Conservation (phyloP, 2,113 vertebrate species). For the Donacobius atricapilla region DNA sequence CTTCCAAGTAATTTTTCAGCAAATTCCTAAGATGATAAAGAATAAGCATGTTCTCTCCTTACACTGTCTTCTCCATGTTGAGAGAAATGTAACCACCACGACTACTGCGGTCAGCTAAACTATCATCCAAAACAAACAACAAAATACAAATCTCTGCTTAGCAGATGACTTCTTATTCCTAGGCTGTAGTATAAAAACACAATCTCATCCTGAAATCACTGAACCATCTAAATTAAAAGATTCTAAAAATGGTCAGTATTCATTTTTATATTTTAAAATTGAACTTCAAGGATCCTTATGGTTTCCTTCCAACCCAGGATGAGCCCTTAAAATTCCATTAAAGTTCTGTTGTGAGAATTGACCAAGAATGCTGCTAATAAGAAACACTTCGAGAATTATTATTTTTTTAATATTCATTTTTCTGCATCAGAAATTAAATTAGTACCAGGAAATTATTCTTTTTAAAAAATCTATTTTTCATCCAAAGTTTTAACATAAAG, state of each 20-base stretch:
- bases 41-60: neutral
- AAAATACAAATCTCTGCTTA: neutral
- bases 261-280: neutral
- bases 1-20: neutral
- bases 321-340: neutral
- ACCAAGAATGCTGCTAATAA: neutral
- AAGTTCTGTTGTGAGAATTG: neutral
- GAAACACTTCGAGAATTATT: neutral
- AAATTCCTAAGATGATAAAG: neutral
- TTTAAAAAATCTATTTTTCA: neutral
- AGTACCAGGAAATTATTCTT: neutral
- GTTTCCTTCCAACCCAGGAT: too few relatives aligned
- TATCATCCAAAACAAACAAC: neutral
- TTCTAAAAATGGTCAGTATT: neutral
- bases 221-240: neutral
- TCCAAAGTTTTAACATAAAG: neutral
- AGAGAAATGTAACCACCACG: neutral
- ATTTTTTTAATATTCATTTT: neutral
- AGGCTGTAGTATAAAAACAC: neutral
- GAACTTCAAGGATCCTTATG: neutral
- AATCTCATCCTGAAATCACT: neutral
- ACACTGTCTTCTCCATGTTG: neutral
- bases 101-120: neutral
- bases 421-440: neutral
- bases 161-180: neutral